A percentile compares a stretch with the other conserved stretches of the same genome.
Conservation (phyloP, 2,113 vertebrate genomes). For the Vireo altiloquus region DNA sequence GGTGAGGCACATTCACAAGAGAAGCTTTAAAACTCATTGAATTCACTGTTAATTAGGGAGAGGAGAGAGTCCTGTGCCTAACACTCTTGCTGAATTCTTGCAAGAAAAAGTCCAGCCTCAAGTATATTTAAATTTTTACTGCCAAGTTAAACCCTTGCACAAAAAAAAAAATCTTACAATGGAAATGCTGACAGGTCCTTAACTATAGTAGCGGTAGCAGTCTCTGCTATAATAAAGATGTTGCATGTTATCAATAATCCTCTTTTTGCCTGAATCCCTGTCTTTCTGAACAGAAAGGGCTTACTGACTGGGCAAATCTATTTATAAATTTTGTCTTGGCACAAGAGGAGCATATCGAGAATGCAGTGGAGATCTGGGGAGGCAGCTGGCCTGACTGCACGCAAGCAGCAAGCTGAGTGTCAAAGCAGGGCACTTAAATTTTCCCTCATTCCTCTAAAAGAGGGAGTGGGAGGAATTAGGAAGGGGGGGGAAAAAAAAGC, state of each 20-base stretch:
- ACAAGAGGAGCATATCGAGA: conserved; percentile 30
- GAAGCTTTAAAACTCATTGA: background rate
- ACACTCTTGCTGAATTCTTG: conserved; percentile 1
- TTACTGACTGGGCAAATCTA: conserved; percentile 69
- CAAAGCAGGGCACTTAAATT: conserved; percentile 55
- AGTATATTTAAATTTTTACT: conserved; percentile 51
- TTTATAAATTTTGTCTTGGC: conserved; percentile 68
- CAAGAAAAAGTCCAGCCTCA: conserved; percentile 4
- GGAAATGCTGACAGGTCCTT: conserved; percentile 61
- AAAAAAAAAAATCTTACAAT: conserved; percentile 32
- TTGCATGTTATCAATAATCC: conserved; percentile 66
- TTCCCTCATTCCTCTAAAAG: conserved; percentile 27
- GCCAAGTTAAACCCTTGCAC: conserved; percentile 39
- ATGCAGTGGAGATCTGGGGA: conserved; percentile 18
- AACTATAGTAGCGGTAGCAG: conserved; percentile 29
- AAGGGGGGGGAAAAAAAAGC: rapidly evolving
- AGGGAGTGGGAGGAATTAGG: conserved; percentile 7
- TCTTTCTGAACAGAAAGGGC: conserved; percentile 62
- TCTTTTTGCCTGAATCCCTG: conserved; percentile 62
- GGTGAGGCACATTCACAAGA: background rate
- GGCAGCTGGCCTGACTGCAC: background rate
- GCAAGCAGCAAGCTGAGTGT: conserved; percentile 34
- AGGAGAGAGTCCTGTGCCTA: background rate
- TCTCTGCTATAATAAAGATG: conserved; percentile 50
- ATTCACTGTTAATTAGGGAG: background rate